Conservation (phyloP, 1,140 invertebrate species). For the Micrasema minimum region DNA sequence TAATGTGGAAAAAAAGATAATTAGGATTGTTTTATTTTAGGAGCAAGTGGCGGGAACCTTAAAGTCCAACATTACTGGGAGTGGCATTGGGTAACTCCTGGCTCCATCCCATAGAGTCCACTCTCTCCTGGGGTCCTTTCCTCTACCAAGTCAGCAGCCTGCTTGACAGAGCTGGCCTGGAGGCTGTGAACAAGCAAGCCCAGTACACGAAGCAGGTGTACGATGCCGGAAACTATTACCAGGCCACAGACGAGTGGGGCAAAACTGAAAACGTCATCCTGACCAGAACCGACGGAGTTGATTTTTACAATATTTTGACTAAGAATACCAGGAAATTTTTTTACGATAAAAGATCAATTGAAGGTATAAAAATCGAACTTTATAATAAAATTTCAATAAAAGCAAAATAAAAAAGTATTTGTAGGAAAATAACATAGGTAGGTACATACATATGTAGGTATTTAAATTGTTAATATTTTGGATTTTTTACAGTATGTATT, state of each 20-base stretch:
- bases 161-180: slow-evolving; percentile 70
- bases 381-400: too few relatives aligned
- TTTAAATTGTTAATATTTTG: too few relatives aligned
- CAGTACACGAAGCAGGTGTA: slow-evolving; percentile 65
- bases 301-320: slow-evolving; percentile 85
- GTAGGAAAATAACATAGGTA: too few relatives aligned
- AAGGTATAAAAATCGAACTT: slow-evolving; percentile 26
- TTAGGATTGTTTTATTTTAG: too few relatives aligned
- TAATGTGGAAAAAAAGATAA: too few relatives aligned
- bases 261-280: slow-evolving; percentile 71
- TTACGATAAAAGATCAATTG: neutral
- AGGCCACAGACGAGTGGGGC: slow-evolving; percentile 74
- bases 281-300: slow-evolving; percentile 70
- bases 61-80: slow-evolving; percentile 78
- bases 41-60: slow-evolving; percentile 73
- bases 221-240: slow-evolving; percentile 66
- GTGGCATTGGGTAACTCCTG: slow-evolving; percentile 86
- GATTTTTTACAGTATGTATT: too few relatives aligned
- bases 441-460: too few relatives aligned
- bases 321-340: slow-evolving; percentile 56
- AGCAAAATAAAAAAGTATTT: too few relatives aligned
- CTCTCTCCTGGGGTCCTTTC: slow-evolving; percentile 82
- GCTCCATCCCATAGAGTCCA: slow-evolving; percentile 86
- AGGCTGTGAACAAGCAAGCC: slow-evolving; percentile 66
- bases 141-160: slow-evolving; percentile 72